Percentiles rank a stretch among this genome's conserved stretches.
Conservation (phyloP, 2,113 vertebrate genomes). For the Misgurnus mizolepis region DNA sequence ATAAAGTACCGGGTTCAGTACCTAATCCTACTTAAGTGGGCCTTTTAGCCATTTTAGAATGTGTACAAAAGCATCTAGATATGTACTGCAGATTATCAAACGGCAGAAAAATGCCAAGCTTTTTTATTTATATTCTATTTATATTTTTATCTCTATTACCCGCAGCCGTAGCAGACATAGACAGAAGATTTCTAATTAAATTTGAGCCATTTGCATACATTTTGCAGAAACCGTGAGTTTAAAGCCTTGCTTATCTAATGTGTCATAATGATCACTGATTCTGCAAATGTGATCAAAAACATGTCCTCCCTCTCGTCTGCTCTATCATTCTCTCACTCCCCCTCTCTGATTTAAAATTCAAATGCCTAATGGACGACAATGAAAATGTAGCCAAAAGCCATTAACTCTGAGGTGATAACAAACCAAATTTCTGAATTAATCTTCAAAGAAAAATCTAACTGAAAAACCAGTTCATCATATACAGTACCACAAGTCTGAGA, state of each 20-base stretch:
- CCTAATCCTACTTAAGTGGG: too few relatives aligned
- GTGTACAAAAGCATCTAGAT: too few relatives aligned
- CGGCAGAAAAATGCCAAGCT: too few relatives aligned
- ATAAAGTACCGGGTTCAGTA: too few relatives aligned
- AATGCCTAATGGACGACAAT: conserved; percentile 44
- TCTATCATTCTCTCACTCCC: background rate
- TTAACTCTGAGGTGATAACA: conserved; percentile 40
- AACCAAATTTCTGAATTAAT: conserved; percentile 23
- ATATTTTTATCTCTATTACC: too few relatives aligned
- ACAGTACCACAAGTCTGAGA: conserved; percentile 13
- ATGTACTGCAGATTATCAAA: too few relatives aligned
- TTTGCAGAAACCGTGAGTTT: conserved; percentile 11
- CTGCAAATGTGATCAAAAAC: background rate
- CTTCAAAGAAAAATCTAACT: conserved; percentile 1
- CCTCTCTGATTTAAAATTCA: conserved; percentile 41
- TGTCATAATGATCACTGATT: conserved; percentile 19
- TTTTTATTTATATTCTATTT: too few relatives aligned
- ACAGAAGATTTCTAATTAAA: conserved; percentile 25
- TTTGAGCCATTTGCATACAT: conserved; percentile 26
- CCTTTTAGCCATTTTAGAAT: too few relatives aligned
- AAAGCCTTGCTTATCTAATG: conserved; percentile 37
- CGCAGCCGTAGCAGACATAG: background rate
- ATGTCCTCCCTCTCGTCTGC: background rate
- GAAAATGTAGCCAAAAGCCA: conserved; percentile 37
- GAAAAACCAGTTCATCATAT: conserved; percentile 27